Conservation (phyloP, 2,797 vertebrate species). For the Capromys pilorides region DNA sequence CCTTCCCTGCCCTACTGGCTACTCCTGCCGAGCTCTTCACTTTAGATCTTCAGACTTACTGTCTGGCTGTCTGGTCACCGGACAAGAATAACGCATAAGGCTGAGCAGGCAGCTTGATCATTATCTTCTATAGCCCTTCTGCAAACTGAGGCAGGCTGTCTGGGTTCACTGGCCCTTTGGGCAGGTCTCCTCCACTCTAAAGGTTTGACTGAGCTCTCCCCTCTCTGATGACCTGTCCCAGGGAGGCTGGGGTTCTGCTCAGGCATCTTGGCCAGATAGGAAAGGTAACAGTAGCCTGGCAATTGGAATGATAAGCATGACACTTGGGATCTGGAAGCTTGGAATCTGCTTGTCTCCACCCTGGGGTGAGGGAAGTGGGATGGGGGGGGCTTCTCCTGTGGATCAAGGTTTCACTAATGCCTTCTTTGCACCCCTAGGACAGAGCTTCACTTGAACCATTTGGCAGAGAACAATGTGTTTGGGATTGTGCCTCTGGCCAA, state of each 20-base stretch:
- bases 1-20: neutral
- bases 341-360: neutral
- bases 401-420: neutral
- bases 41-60: neutral
- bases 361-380: neutral
- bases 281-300: neutral
- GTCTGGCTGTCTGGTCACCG: neutral
- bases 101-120: neutral
- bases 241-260: neutral
- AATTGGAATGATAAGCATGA: neutral
- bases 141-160: neutral
- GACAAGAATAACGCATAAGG: neutral
- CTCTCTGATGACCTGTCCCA: neutral
- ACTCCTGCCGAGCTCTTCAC: neutral
- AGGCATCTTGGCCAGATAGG: neutral
- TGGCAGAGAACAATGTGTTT: constrained; percentile 95
- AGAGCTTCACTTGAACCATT: constrained; percentile 97
- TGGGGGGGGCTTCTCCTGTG: neutral
- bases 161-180: neutral
- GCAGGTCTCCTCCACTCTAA: neutral
- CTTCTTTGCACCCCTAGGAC: constrained; percentile 87
- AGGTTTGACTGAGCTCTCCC: neutral
- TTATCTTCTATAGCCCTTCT: neutral
- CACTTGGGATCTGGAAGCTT: neutral
- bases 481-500: constrained; percentile 92